A percentile compares a stretch with the other conserved stretches of the same genome.
Conservation (phyloP, 1,140 invertebrate species). For the Drosophila carrolli region DNA sequence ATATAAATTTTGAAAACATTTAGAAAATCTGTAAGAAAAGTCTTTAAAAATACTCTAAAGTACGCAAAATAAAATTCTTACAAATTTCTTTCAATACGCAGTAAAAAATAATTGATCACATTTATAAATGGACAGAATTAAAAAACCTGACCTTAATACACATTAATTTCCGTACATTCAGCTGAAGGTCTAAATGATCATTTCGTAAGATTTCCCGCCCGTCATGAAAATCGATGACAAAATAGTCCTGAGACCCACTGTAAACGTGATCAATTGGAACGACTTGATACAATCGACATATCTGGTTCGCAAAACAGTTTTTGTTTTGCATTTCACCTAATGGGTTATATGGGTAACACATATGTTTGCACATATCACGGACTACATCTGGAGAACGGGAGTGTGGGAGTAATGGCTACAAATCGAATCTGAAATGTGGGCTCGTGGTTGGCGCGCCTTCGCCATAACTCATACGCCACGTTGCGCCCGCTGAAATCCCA, state of each 20-base stretch:
- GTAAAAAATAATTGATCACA: conserved; percentile 8
- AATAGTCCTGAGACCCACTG: conserved; percentile 7
- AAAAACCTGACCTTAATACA: conserved; percentile 7
- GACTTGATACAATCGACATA: conserved; percentile 1
- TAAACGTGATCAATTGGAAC: conserved; percentile 4
- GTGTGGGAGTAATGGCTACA: conserved; percentile 21
- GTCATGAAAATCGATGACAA: conserved; percentile 14
- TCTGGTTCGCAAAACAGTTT: conserved; percentile 16
- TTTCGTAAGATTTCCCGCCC: background rate
- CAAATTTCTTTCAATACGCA: too few species aligned
- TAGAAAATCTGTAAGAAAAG: too few species aligned
- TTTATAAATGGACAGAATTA: conserved; percentile 16
- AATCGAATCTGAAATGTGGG: conserved; percentile 48
- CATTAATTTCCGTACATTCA: conserved; percentile 1
- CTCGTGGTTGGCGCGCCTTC: conserved; percentile 59
- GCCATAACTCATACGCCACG: conserved; percentile 37
- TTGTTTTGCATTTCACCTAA: conserved; percentile 13
- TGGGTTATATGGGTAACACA: background rate
- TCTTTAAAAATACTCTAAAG: too few species aligned
- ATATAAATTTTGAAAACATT: too few species aligned
- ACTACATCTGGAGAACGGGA: background rate
- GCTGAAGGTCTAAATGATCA: conserved; percentile 10
- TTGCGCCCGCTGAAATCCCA: conserved; percentile 9
- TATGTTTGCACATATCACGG: conserved; percentile 6
- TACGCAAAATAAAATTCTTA: too few species aligned